These are phyloP conservation scores for Dendroctonus valens DNA, from an alignment of 1,140 invertebrate genomes.

Conservation along the genomic window DNA sequence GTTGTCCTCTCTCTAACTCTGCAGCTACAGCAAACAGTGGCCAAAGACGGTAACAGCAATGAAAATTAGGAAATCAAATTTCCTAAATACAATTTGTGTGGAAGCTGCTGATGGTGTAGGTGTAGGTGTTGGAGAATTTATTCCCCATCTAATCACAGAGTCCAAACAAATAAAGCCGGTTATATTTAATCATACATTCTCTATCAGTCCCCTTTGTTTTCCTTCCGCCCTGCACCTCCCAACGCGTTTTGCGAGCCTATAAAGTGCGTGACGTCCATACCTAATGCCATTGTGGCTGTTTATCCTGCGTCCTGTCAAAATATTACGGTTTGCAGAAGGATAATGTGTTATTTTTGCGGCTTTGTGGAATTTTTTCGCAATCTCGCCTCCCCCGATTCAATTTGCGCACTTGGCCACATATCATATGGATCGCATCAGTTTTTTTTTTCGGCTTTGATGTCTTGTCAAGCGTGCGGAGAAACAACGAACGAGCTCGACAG, in stretches of 20 bases:
- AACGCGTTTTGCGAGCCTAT: constrained; percentile 11
- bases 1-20: too few relatives aligned
- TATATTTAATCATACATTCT: constrained; percentile 6
- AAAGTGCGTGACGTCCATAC: constrained; percentile 38
- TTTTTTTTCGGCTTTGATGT: background rate
- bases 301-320: constrained; percentile 38
- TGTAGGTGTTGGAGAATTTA: too few relatives aligned
- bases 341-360: constrained; percentile 37
- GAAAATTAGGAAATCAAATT: too few relatives aligned
- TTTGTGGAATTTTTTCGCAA: constrained; percentile 9
- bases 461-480: background rate
- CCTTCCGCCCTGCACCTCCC: constrained; percentile 6
- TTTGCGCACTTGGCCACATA: constrained; percentile 4
- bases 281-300: constrained; percentile 37
- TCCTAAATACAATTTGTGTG: too few relatives aligned
- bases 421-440: background rate
- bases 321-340: constrained; percentile 34
- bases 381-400: constrained; percentile 1
- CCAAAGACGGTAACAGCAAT: too few relatives aligned
- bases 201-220: constrained; percentile 10
- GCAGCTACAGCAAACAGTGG: too few relatives aligned
- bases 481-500: background rate
- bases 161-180: background rate
- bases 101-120: too few relatives aligned
- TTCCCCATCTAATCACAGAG: too few relatives aligned